Conservation (phyloP, 23 tunicate genomes). For the Aplidium turbinatum region DNA sequence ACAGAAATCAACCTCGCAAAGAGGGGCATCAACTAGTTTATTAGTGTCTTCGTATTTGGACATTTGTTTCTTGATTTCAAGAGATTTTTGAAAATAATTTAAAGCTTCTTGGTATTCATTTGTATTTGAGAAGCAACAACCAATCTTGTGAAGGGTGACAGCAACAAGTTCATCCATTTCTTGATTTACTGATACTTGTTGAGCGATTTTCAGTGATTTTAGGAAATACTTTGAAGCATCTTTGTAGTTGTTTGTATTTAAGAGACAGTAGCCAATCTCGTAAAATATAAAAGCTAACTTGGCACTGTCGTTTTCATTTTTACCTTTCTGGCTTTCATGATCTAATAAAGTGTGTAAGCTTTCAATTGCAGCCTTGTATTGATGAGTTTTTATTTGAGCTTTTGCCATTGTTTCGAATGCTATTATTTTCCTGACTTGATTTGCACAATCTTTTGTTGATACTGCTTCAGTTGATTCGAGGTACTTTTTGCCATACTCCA, state of each 20-base stretch:
- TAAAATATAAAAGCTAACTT: neutral
- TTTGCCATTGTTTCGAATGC: no score
- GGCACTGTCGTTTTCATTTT: no score
- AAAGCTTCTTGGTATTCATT: neutral
- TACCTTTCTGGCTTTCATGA: no score
- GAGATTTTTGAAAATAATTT: neutral
- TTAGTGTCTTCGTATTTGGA: neutral
- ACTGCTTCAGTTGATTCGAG: no score
- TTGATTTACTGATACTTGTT: neutral
- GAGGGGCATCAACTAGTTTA: no score
- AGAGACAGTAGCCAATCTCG: neutral
- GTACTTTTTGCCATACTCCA: no score
- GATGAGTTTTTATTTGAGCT: no score
- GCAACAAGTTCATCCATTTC: neutral
- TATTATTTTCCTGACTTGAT: no score
- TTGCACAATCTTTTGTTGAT: no score
- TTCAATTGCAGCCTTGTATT: no score
- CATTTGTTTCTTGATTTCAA: neutral
- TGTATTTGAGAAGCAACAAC: neutral
- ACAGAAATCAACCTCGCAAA: no score
- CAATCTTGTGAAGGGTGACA: neutral
- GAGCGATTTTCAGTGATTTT: neutral
- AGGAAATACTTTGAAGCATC: neutral
- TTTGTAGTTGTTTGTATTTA: neutral
- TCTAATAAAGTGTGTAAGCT: no score